phyloP scores from a whole-genome alignment of 2,797 vertebrate genomes.

The Pitangus sulphuratus region DNA sequence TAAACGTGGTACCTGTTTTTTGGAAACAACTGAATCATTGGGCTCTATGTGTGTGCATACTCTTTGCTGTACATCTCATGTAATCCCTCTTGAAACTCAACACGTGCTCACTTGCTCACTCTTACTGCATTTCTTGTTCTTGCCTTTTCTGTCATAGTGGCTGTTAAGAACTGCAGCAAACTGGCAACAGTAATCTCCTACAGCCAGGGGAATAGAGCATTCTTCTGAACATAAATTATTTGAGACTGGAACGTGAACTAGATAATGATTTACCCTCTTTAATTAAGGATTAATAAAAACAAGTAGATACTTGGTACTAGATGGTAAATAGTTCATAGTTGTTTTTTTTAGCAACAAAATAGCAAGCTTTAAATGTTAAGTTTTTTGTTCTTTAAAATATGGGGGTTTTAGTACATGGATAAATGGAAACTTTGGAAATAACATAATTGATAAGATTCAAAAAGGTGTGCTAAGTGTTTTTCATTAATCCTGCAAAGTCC shows the following conservation, averaged over 20 bases:
- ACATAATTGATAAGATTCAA: background rate
- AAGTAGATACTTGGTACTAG: background rate
- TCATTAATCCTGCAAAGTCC: background rate
- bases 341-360: background rate
- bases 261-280: background rate
- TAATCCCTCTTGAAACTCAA: background rate
- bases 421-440: background rate
- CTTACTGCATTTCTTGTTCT: constrained; percentile 21
- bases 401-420: fast-evolving
- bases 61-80: background rate
- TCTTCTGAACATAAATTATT: background rate
- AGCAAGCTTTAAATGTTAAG: background rate
- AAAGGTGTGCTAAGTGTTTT: background rate
- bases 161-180: constrained; percentile 2
- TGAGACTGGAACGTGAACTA: background rate
- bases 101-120: background rate
- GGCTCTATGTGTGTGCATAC: background rate
- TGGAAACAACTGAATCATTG: background rate
- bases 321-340: background rate
- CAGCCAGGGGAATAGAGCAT: background rate
- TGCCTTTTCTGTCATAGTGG: constrained; percentile 27
- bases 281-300: background rate
- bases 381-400: background rate
- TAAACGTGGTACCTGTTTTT: background rate
- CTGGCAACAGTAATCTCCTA: background rate